phyloP scores from a whole-genome alignment of 2,797 vertebrate genomes.

The Mionectes olivaceus region DNA sequence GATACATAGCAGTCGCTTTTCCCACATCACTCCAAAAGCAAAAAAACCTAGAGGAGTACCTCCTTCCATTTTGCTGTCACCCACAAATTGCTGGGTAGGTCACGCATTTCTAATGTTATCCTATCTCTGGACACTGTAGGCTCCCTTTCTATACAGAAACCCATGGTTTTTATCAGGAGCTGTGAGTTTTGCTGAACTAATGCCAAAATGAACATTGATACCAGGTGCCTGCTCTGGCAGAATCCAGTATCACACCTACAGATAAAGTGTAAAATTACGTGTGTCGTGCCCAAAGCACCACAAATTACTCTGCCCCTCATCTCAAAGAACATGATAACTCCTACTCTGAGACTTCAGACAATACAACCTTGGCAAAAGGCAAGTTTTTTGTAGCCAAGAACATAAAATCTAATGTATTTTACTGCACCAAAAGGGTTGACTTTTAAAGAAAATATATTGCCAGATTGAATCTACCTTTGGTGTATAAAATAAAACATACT shows the following conservation, averaged over 20 bases:
- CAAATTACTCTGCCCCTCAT: slow-evolving; percentile 76
- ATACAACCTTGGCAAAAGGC: slow-evolving; percentile 69
- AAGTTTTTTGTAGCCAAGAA: slow-evolving; percentile 75
- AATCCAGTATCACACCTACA: slow-evolving; percentile 76
- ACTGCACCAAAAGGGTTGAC: slow-evolving; percentile 49
- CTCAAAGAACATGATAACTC: slow-evolving; percentile 79
- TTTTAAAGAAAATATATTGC: slow-evolving; percentile 66
- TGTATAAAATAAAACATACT: slow-evolving; percentile 51
- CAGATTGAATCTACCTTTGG: slow-evolving; percentile 65
- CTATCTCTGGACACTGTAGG: neutral
- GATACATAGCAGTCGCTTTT: neutral
- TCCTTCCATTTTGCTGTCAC: neutral
- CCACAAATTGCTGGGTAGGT: neutral
- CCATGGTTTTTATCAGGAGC: slow-evolving; percentile 40
- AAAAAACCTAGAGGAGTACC: neutral
- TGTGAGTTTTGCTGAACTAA: slow-evolving; percentile 64
- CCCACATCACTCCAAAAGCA: neutral
- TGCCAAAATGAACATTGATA: slow-evolving; percentile 75
- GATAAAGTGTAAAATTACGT: slow-evolving; percentile 77
- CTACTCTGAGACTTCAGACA: slow-evolving; percentile 76
- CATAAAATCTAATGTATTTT: slow-evolving; percentile 78
- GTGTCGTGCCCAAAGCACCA: slow-evolving; percentile 70
- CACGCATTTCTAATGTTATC: neutral
- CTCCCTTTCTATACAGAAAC: neutral
- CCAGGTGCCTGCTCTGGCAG: slow-evolving; percentile 76